Percentiles rank a stretch among this genome's conserved stretches.
Evolutionary conservation across 2,797 vertebrate species (phyloP).

Genomic region (Pseudotriccus pelzelni): DNA sequence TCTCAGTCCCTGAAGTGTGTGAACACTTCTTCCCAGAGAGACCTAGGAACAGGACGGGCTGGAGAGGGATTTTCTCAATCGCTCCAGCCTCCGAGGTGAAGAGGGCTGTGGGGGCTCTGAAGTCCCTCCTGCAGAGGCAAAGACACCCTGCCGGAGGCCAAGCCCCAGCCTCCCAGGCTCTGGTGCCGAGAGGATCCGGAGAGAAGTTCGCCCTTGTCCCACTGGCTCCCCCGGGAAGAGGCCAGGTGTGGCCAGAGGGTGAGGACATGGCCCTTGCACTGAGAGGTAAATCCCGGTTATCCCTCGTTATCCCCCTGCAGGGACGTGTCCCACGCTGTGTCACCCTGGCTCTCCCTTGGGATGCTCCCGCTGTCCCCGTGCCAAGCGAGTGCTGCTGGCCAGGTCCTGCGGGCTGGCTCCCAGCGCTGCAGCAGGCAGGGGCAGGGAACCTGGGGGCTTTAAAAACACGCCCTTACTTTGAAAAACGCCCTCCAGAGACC

Average conservation of each 20-base stretch:
- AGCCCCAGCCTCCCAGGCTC: background rate
- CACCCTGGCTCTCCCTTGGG: background rate
- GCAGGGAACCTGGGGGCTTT: background rate
- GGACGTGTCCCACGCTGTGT: fast-evolving
- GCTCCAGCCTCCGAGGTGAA: slow-evolving; percentile 7
- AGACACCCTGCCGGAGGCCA: background rate
- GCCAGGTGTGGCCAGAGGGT: background rate
- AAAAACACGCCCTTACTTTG: background rate
- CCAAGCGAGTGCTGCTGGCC: background rate
- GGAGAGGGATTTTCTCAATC: background rate
- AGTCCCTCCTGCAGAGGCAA: background rate
- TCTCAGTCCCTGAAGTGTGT: slow-evolving; percentile 77
- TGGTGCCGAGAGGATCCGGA: background rate
- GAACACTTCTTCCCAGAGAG: slow-evolving; percentile 74
- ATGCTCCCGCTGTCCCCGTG: background rate
- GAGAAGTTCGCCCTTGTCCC: slow-evolving; percentile 10
- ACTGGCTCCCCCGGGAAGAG: background rate
- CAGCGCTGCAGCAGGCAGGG: background rate
- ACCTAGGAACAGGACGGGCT: background rate
- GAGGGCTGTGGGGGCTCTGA: slow-evolving; percentile 32
- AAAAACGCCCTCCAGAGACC: background rate
- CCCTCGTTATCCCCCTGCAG: fast-evolving
- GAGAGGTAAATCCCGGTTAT: slow-evolving; percentile 36
- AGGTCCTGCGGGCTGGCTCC: background rate
- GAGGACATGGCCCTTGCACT: background rate